Percentiles rank a stretch among this genome's conserved stretches.
Conservation (phyloP, 2,113 vertebrate species). For the Terrapene triunguis region DNA sequence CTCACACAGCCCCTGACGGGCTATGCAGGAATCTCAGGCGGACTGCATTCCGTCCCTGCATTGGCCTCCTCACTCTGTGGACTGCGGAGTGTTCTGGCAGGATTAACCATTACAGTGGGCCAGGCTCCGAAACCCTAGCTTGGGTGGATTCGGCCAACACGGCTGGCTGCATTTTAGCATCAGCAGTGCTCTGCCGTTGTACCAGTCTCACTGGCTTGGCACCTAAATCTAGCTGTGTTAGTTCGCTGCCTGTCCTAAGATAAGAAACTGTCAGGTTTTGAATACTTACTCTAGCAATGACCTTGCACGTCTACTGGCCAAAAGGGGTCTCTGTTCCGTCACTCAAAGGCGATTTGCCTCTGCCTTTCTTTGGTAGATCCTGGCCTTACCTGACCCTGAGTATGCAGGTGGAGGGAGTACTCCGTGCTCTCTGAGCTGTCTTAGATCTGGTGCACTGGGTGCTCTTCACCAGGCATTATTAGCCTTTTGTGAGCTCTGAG, state of each 20-base stretch:
- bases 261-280: background rate
- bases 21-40: background rate
- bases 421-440: rapidly evolving
- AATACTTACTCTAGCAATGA: background rate
- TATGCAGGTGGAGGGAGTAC: background rate
- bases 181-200: background rate
- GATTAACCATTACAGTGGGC: rapidly evolving
- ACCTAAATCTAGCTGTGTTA: background rate
- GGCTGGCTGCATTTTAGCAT: background rate
- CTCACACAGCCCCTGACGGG: slow-evolving; percentile 47
- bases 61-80: background rate
- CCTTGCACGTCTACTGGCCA: rapidly evolving
- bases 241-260: background rate
- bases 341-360: rapidly evolving
- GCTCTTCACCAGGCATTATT: background rate
- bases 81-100: background rate
- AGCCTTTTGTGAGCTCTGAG: background rate
- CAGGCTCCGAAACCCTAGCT: background rate
- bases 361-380: background rate
- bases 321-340: background rate
- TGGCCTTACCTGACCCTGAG: background rate
- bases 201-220: background rate
- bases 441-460: rapidly evolving
- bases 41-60: slow-evolving; percentile 48
- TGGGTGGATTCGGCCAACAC: slow-evolving; percentile 3